These are phyloP conservation scores for Rhinoptilus africanus DNA, from an alignment of 2,113 vertebrate species.

Conservation along the genomic window DNA sequence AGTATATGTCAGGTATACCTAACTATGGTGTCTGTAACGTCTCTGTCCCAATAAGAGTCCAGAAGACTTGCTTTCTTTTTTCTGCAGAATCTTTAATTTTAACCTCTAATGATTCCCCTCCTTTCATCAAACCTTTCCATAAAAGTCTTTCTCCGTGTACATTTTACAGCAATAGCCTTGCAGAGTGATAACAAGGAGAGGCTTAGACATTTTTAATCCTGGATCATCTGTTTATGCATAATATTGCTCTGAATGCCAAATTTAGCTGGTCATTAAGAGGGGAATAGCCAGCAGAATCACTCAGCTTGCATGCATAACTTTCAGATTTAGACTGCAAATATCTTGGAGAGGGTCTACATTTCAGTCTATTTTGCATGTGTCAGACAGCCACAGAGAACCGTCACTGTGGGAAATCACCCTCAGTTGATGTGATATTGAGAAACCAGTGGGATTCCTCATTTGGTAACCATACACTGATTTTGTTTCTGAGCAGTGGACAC, in stretches of 20 bases:
- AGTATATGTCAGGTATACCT: neutral
- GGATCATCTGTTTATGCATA: neutral
- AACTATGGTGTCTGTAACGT: neutral
- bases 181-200: neutral
- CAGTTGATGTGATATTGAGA: neutral
- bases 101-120: neutral
- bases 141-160: neutral
- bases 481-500: neutral
- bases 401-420: neutral
- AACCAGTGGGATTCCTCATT: neutral
- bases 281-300: neutral
- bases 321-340: neutral
- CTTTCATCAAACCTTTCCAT: neutral
- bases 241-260: neutral
- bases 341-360: neutral
- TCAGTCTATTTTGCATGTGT: neutral
- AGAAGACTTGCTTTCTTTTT: neutral
- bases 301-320: neutral
- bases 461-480: neutral
- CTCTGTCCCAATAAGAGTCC: neutral
- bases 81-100: neutral
- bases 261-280: neutral
- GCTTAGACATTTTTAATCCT: neutral
- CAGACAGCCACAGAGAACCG: neutral
- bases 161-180: neutral